These are phyloP conservation scores for Chlorops oryzae DNA, from an alignment of 1,140 invertebrate genomes.

Conservation along the genomic window DNA sequence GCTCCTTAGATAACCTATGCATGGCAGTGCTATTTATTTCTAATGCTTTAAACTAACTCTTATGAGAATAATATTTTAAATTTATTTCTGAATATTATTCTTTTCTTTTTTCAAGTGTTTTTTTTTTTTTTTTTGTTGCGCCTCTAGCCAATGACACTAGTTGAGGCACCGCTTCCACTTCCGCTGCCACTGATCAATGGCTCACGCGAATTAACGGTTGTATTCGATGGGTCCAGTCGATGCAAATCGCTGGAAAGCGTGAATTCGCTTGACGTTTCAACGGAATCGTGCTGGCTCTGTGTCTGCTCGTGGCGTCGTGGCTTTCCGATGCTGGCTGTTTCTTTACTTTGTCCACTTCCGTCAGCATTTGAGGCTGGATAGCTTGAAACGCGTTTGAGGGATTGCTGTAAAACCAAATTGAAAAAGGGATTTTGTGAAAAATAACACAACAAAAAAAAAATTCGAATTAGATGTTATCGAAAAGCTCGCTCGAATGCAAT, in stretches of 20 bases:
- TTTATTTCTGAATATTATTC: no score
- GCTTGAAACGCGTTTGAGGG: constrained; percentile 42
- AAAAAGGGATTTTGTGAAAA: background rate
- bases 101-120: constrained; percentile 2
- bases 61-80: no score
- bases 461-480: background rate
- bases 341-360: constrained; percentile 30
- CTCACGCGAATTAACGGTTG: constrained; percentile 43
- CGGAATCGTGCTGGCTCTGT: constrained; percentile 51
- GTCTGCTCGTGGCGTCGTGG: constrained; percentile 50
- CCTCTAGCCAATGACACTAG: constrained; percentile 28
- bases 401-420: constrained; percentile 18
- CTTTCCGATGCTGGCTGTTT: constrained; percentile 31
- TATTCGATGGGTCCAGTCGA: constrained; percentile 40
- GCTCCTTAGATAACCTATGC: no score
- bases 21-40: no score
- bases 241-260: constrained; percentile 33
- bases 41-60: no score
- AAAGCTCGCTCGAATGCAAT: no score
- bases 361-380: constrained; percentile 39
- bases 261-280: constrained; percentile 41
- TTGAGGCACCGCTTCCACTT: constrained; percentile 34
- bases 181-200: constrained; percentile 40
- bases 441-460: background rate
- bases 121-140: background rate